A percentile compares a stretch with the other conserved stretches of the same genome.
Conservation (phyloP, 1,140 invertebrate species). For the Apis cerana region DNA sequence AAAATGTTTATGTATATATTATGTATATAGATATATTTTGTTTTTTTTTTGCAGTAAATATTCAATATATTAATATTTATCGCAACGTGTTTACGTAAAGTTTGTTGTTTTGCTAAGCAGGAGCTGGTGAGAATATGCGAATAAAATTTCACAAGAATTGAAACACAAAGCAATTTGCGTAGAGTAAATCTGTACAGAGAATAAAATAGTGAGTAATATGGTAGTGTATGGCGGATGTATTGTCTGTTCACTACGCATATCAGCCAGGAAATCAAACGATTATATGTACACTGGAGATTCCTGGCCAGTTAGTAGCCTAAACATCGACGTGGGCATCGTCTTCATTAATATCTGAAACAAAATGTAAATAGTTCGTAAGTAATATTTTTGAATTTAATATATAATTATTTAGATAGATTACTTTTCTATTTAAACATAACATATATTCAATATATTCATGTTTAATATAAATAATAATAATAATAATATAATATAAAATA, state of each 20-base stretch:
- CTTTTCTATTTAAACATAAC: too few species aligned
- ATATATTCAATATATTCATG: too few species aligned
- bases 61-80: slow-evolving; percentile 68
- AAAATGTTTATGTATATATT: slow-evolving; percentile 62
- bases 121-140: slow-evolving; percentile 70
- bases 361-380: slow-evolving; percentile 15
- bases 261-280: slow-evolving; percentile 78
- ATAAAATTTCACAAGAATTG: slow-evolving; percentile 68
- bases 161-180: slow-evolving; percentile 75
- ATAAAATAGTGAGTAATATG: slow-evolving; percentile 68
- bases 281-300: slow-evolving; percentile 99
- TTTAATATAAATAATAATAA: too few species aligned
- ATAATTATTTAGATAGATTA: too few species aligned
- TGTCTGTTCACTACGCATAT: slow-evolving; percentile 80
- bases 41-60: slow-evolving; percentile 65
- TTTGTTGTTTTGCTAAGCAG: slow-evolving; percentile 66
- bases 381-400: neutral
- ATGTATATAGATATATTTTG: slow-evolving; percentile 49
- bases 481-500: too few species aligned
- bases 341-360: slow-evolving; percentile 98
- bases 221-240: slow-evolving; percentile 80
- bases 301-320: slow-evolving; percentile 98
- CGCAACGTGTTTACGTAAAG: slow-evolving; percentile 60
- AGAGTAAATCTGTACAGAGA: slow-evolving; percentile 74
- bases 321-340: slow-evolving; percentile 99